Conservation (phyloP, 2,888 invertebrate genomes). For the Bursaphelenchus okinawaensis region DNA sequence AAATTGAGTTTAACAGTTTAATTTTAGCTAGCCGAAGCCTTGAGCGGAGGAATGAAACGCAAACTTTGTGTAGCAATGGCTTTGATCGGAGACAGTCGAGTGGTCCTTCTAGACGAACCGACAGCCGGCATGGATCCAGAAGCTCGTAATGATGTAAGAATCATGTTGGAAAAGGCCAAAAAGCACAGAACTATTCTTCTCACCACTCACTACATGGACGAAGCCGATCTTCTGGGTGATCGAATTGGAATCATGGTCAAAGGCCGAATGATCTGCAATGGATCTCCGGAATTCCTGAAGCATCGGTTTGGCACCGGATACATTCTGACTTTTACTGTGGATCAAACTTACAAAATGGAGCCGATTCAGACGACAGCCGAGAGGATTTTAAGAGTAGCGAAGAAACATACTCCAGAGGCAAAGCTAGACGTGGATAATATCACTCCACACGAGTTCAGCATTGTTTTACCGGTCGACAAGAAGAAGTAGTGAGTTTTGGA, state of each 20-base stretch:
- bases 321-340: conserved; percentile 37
- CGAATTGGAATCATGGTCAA: conserved; percentile 49
- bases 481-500: conserved; percentile 26
- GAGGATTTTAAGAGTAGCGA: conserved; percentile 14
- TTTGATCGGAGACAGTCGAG: conserved; percentile 39
- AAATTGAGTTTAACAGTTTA: background rate
- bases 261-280: conserved; percentile 41
- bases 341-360: background rate
- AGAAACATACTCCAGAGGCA: conserved; percentile 26
- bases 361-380: conserved; percentile 7
- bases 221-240: conserved; percentile 52
- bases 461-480: conserved; percentile 24
- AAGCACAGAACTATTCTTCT: conserved; percentile 21
- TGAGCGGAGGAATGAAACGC: conserved; percentile 53
- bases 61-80: conserved; percentile 53
- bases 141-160: conserved; percentile 33
- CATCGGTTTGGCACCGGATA: conserved; percentile 44
- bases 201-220: conserved; percentile 55
- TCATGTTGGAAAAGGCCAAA: conserved; percentile 35
- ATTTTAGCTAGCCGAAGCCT: conserved; percentile 26
- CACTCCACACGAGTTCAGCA: conserved; percentile 20
- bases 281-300: conserved; percentile 42
- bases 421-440: conserved; percentile 17
- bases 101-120: conserved; percentile 51
- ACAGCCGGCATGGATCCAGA: conserved; percentile 44